Evolutionary conservation across 2,797 vertebrate species (phyloP), one percentile per base, ranked within the genome.

Genomic region (Antrozous pallidus): DNA sequence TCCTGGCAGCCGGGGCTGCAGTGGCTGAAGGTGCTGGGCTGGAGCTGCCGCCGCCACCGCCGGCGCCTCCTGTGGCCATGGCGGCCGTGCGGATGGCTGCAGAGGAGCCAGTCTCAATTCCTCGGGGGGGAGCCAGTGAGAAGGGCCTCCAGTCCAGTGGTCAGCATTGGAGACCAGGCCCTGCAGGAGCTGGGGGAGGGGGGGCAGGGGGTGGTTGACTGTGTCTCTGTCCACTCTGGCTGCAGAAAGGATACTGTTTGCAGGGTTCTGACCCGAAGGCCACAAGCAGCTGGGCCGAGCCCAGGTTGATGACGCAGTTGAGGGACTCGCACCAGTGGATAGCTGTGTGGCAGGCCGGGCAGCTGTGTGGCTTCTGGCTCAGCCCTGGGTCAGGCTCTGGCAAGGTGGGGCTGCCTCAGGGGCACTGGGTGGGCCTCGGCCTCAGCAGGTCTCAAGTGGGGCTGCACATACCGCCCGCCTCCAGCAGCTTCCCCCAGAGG

Each of bases 281-380:
- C 77, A 98, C 98, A 71, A 99, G 99, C 33, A 99, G 98, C 92
- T 99, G 99, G 0, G 99, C 99, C 0, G 99, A 99, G 24, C 99
- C 99, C 92, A 99, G 97, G 97, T 99, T 99, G 94, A 99, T 99
- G 0, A 99, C 98, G n/a, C 99, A 98, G 97, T 97, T 99, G 94
- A 99, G 96, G 38, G 98, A 98, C 0, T 96, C 49, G 0, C 97
- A 98, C 89, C 97, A 94, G 92, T 97, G 93, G 81, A 86, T 95
- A 0, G 63, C 0, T 0, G 61, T 16, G 0, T 98, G 96, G 8
- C n/a, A 97, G 96, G 45, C 96, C 94, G 18, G 96, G 96, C 24
- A 98, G 81, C 73, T 97, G 70, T 0, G 95, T 63, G 5, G 2
- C 70, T 98, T 73, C 97, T n/a, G 24, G 92, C n/a, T 42, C 92